Conservation (phyloP, 2,113 vertebrate species). For the Mirounga angustirostris region DNA sequence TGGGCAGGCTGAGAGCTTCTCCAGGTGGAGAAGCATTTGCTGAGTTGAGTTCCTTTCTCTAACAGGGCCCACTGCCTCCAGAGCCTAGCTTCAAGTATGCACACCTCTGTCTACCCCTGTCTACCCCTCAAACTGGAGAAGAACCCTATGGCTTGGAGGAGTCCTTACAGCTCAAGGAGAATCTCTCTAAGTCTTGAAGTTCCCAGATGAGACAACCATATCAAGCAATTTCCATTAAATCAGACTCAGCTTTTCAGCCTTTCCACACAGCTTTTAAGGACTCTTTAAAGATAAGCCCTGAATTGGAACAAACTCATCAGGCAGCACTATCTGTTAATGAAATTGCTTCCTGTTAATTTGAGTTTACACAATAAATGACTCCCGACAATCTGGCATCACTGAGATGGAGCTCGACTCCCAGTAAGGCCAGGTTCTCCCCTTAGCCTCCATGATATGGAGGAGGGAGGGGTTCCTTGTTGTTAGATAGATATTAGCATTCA, state of each 20-base stretch:
- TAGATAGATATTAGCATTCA: background rate
- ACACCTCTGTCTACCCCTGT: background rate
- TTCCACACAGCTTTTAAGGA: background rate
- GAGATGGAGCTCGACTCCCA: background rate
- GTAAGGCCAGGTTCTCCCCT: background rate
- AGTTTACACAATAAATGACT: slow-evolving; percentile 21
- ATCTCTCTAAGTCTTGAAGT: accelerated
- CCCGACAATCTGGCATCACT: background rate
- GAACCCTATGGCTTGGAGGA: background rate
- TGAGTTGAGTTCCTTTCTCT: background rate
- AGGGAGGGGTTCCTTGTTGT: background rate
- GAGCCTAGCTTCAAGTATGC: background rate
- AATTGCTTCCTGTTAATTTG: slow-evolving; percentile 58
- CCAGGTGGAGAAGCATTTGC: background rate
- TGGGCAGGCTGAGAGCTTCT: background rate
- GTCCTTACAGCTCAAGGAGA: background rate
- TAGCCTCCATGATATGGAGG: background rate
- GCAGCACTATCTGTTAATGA: slow-evolving; percentile 46
- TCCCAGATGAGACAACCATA: background rate
- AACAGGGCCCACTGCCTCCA: background rate
- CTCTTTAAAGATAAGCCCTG: slow-evolving; percentile 34
- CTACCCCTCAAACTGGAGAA: background rate
- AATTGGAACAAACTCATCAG: background rate
- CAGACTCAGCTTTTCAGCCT: background rate
- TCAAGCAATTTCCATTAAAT: background rate